Evolutionary conservation across 2,888 invertebrate genomes (phyloP), one percentile per base, ranked within the genome.

Genomic region (Lasiommata megera): DNA sequence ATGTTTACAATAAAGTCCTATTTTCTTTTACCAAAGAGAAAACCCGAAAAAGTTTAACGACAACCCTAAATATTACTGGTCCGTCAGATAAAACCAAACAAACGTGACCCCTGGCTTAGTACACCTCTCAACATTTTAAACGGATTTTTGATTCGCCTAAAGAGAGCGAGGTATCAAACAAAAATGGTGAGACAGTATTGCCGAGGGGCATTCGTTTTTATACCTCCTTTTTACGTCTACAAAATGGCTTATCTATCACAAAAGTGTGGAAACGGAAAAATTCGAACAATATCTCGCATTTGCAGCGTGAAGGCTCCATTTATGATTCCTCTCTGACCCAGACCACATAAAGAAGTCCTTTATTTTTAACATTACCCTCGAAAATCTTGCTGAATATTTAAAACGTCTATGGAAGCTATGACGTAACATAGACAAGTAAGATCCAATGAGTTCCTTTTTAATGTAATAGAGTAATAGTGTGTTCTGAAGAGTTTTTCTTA

Each of bases 81-180:
- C 6, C 11, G 16, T 9, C 16, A 6, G 6, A 46, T 16, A 6
- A 16, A 16, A 16, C 31, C 31, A 46, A 31, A 46, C 1, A 46
- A 46, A 16, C 31, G 11, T 16, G 46, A 31, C 31, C 46, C 11
- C 6, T 28, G 16, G 29, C 29, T 44, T 29, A 46, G 31, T 16
- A 11, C 9, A 16, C 0, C 9, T 14, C 31, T 46, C 7, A 16
- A 16, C 9, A 14, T 31, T 46, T 29, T 6, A 31, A 31, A 5
- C 11, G 31, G 29, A 29, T 31, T 16, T 31, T 6, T 31, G 16
- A 31, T 46, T 16, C 16, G 1, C 16, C 11, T 16, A 31, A 46
- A 46, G 46, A 46, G 46, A 1, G 11, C 29, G 46, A 46, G 11
- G n/a, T 46, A 29, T 46, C 46, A 46, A 31, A 29, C 31, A n/a